phyloP scores from a whole-genome alignment of 2,113 vertebrate species.

The Carlito syrichta region DNA sequence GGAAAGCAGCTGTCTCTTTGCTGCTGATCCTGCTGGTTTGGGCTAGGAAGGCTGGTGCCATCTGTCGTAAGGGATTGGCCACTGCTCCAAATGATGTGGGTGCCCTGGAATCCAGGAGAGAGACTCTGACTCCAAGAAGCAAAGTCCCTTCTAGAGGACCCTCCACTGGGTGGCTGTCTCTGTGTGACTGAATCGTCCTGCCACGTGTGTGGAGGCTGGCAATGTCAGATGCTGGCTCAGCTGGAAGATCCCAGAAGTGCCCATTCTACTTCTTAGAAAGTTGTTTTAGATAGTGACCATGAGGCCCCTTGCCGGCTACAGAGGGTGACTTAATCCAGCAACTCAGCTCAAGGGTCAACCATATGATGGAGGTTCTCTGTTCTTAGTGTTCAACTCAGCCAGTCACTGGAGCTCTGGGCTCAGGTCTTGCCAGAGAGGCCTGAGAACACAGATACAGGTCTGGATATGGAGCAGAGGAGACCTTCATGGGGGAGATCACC shows the following conservation, averaged over 20 bases:
- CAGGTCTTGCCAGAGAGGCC: too few species aligned
- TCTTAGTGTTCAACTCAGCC: neutral
- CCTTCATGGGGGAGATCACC: accelerated
- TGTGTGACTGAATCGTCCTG: neutral
- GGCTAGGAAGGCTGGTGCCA: neutral
- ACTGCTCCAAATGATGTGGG: neutral
- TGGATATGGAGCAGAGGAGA: neutral
- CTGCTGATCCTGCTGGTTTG: neutral
- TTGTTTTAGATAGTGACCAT: neutral
- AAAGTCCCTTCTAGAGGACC: accelerated
- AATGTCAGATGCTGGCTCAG: neutral
- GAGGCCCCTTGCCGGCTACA: accelerated
- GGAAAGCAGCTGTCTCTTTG: neutral
- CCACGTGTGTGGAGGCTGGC: accelerated
- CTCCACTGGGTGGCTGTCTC: accelerated
- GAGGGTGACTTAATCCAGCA: neutral
- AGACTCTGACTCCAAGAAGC: neutral
- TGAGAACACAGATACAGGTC: accelerated
- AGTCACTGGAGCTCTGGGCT: neutral
- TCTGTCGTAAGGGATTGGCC: neutral
- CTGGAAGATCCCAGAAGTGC: neutral
- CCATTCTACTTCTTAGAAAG: neutral
- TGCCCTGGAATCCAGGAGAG: neutral
- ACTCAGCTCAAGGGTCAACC: accelerated
- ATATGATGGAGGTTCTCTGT: accelerated